Conservation (phyloP, 1,140 invertebrate species). For the Ooceraea biroi region DNA sequence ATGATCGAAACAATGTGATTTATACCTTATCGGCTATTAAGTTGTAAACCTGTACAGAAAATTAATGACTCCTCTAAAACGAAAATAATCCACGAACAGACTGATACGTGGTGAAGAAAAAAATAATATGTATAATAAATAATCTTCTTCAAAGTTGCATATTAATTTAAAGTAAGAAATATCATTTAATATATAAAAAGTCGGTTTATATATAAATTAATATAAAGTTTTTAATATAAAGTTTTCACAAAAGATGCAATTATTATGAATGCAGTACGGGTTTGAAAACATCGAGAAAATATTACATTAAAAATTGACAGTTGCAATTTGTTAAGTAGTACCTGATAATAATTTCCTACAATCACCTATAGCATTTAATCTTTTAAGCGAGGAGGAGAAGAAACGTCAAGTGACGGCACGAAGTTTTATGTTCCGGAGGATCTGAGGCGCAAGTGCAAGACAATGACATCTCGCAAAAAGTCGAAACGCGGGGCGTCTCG, state of each 20-base stretch:
- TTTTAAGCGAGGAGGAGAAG: not conserved
- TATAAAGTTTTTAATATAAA: too few species aligned
- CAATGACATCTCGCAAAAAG: constrained; percentile 68
- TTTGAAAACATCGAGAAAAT: too few species aligned
- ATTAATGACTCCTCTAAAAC: not conserved
- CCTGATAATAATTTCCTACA: too few species aligned
- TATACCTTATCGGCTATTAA: not conserved
- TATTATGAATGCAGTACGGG: too few species aligned
- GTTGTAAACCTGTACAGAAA: not conserved
- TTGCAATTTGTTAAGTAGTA: too few species aligned
- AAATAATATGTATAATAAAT: not conserved
- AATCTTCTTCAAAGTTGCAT: not conserved
- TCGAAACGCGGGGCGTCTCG: constrained; percentile 60
- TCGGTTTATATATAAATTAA: too few species aligned
- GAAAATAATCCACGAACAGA: not conserved
- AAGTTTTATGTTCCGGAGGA: constrained; percentile 16
- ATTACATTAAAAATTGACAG: too few species aligned
- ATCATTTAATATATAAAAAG: not conserved
- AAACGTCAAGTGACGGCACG: not conserved
- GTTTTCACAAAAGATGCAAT: too few species aligned
- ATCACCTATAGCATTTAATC: too few species aligned
- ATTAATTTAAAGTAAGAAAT: not conserved
- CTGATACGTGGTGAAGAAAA: not conserved
- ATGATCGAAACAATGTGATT: not conserved
- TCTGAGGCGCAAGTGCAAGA: constrained; percentile 45